These are phyloP conservation scores for Pavo muticus DNA, from an alignment of 2,113 vertebrate genomes.

Conservation along the genomic window DNA sequence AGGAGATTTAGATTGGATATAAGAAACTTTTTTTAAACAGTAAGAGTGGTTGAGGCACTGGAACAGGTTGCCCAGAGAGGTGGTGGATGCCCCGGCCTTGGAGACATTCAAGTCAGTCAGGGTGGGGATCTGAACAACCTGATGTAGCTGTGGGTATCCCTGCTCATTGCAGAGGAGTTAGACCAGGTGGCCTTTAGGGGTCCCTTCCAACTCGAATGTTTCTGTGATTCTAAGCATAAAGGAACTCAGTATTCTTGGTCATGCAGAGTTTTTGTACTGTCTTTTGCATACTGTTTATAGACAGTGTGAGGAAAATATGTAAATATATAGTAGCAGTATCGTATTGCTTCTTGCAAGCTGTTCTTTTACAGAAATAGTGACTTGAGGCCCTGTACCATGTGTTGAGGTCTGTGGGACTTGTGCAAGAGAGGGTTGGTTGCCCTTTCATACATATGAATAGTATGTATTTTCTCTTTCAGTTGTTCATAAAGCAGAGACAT, in stretches of 20 bases:
- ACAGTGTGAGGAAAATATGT: neutral
- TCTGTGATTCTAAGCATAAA: neutral
- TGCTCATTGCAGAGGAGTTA: too few species aligned
- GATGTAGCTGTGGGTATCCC: too few species aligned
- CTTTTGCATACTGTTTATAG: neutral
- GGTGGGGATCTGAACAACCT: too few species aligned
- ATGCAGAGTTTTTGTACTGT: neutral
- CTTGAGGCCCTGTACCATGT: neutral
- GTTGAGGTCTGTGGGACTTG: neutral
- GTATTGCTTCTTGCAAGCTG: neutral
- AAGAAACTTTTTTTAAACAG: too few species aligned
- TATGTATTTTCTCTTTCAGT: rapidly evolving
- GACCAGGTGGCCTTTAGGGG: too few species aligned
- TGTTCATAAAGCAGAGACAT: neutral
- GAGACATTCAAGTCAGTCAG: too few species aligned
- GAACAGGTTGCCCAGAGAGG: too few species aligned
- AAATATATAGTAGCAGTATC: neutral
- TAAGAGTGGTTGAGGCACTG: too few species aligned
- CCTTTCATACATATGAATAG: neutral
- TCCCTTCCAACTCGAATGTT: too few species aligned
- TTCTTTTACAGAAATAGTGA: neutral
- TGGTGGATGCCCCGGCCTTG: too few species aligned
- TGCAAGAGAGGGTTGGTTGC: neutral
- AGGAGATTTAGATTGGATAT: too few species aligned
- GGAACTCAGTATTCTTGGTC: neutral